Base-by-base conservation (phyloP, 2,797 vertebrate genomes). In the Clarias pachynema region DNA sequence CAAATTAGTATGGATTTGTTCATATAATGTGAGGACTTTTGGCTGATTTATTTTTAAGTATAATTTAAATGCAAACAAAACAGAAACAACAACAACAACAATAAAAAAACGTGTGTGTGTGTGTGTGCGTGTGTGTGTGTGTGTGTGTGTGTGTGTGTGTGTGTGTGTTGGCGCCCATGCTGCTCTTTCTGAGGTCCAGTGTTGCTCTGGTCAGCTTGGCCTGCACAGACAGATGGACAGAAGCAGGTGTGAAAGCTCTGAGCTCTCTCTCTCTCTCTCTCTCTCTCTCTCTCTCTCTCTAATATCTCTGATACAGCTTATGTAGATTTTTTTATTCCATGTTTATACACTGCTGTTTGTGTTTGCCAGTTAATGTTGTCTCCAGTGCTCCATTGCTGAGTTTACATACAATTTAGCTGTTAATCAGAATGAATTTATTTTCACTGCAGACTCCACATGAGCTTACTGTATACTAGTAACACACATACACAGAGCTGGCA, bases 181-280 rank as follows among this genome's bases (percentile, higher is more conserved):
- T 92, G 86, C 89, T 88, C 90, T 88, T 86, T 87, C 83, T 91
- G 57, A 4, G 88, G 83, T 87, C 0, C 82, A 90, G 88, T 90
- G 90, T 90, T 92, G 86, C 89, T 88, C 84, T 91, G 91, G 86
- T 93, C 92, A 92, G 69, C 66, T 87, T 60, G 44, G 85, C 81
- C 66, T 68, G 90, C 88, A 86, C 84, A 91, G 89, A 93, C 91
- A 93, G 91, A 93, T 92, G 93, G 92, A 92, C 80, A 81, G 93
- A 91, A 93, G 93, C 92, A 91, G 91, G 89, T 93, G 89, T 90
- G 90, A 93, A 93, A 91, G 79, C 89, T 91, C 90, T 90, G 88
- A 87, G 89, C 88, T 65, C 62, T n/a, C 24, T 49, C 70, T 15
- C 70, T 75, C 72, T 53, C 44, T 56, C 72, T 75, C 73, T 75